phyloP scores from a whole-genome alignment of 2,888 invertebrate genomes.

The Mamestra brassicae region DNA sequence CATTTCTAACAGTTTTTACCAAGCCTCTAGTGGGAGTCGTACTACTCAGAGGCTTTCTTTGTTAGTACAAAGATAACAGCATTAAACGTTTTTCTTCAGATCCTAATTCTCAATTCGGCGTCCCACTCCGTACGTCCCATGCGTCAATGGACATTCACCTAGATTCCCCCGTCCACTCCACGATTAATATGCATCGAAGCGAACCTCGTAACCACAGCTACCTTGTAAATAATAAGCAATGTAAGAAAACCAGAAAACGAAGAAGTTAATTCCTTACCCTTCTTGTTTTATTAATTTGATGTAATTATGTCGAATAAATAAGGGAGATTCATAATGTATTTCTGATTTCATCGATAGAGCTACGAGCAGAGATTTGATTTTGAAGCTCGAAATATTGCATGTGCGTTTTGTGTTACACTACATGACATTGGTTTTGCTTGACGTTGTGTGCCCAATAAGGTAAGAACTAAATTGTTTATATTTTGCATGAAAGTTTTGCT shows the following conservation, averaged over 20 bases:
- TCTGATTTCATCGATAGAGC: constrained; percentile 66
- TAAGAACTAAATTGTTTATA: constrained; percentile 63
- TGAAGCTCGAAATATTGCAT: constrained; percentile 71
- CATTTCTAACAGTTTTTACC: not conserved
- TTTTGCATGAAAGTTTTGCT: constrained; percentile 64
- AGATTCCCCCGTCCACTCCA: constrained; percentile 62
- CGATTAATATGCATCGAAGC: constrained; percentile 46
- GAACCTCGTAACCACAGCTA: constrained; percentile 71
- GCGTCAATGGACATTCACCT: constrained; percentile 83
- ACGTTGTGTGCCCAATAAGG: constrained; percentile 72
- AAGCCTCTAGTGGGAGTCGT: not conserved
- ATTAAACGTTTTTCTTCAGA: constrained; percentile 72
- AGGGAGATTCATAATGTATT: constrained; percentile 61
- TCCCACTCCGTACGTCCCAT: constrained; percentile 82
- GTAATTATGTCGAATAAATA: constrained; percentile 74
- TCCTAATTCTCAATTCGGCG: constrained; percentile 67
- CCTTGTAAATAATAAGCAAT: constrained; percentile 72
- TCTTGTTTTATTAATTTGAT: constrained; percentile 51
- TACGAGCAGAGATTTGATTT: constrained; percentile 85
- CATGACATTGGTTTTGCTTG: constrained; percentile 70
- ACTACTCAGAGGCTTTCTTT: not conserved
- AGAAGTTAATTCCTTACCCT: constrained; percentile 60
- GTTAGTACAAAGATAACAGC: constrained; percentile 22
- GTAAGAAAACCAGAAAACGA: constrained; percentile 68
- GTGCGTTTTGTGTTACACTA: constrained; percentile 70